Base-by-base conservation (phyloP, 2,888 invertebrate genomes). In the Lithosia quadra region DNA sequence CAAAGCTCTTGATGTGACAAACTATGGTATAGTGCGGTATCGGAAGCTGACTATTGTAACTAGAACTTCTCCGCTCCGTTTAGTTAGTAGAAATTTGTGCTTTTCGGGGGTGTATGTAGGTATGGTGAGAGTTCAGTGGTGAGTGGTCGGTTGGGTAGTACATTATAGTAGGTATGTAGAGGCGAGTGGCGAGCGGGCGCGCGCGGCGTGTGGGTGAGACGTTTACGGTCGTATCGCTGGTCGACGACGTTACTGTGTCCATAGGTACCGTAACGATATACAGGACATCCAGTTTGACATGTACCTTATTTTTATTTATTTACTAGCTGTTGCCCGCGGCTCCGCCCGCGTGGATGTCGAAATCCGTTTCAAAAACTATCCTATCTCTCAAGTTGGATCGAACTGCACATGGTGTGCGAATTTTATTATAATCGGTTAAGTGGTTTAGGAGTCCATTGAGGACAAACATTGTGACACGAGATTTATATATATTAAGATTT, bases 191-290 rank as follows among this genome's bases (percentile, higher is more conserved):
- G 88, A 92, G 90, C 91, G 91, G 92, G 91, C 88, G 92, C 87
- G 86, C 91, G 90, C 91, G 89, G 91, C 90, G 92, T 91, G 93
- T 94, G 94, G 93, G 94, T 91, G 93, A 94, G 94, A 94, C 94
- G 94, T 94, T 94, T 94, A 94, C 94, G 94, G 94, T 92, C 87
- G 93, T 91, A 92, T 92, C 93, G 94, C 93, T 89, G 92, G 92
- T 90, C 92, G 93, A 90, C 92, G 91, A 88, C 90, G 88, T 78
- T 86, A 78, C 73, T 80, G 87, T 86, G 85, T 78, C 92, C 88
- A 92, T 78, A 63, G 53, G 21, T 57, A 21, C 0, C 8, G 56
- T 24, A 22, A 22, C 36, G 11, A 33, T 49, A 67, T 9, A 33
- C 9, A 18, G 67, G 76, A 75, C 18, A 60, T 65, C 21, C n/a